Evolutionary conservation across 2,888 invertebrate genomes (phyloP).

Genomic region (Calameuta filiformis): DNA sequence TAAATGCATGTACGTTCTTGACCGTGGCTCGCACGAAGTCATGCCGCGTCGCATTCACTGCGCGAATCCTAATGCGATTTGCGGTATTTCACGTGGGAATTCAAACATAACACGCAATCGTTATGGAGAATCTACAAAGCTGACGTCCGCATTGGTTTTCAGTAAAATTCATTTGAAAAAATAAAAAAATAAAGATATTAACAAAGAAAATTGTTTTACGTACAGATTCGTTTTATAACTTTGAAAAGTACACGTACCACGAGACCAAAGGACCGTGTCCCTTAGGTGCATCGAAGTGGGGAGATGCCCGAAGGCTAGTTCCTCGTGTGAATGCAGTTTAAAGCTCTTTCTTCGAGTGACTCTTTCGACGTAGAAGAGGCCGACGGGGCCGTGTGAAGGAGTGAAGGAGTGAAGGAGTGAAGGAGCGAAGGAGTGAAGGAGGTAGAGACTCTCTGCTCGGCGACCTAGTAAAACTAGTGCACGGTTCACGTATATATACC

Average conservation of each 20-base stretch:
- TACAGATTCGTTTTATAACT: no score
- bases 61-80: neutral
- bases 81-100: neutral
- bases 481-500: constrained; percentile 2
- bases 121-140: neutral
- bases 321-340: constrained; percentile 10
- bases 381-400: constrained; percentile 48
- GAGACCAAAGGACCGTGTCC: neutral
- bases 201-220: neutral
- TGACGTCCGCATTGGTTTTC: neutral
- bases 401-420: constrained; percentile 34
- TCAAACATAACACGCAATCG: neutral
- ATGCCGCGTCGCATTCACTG: neutral
- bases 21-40: neutral
- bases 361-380: constrained; percentile 22
- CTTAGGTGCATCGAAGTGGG: neutral
- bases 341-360: constrained; percentile 15
- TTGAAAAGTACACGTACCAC: neutral
- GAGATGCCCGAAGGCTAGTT: neutral
- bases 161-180: neutral
- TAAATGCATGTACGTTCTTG: neutral
- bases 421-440: constrained; percentile 36
- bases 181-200: no score
- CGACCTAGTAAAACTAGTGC: constrained; percentile 42
- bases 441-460: constrained; percentile 30